phyloP scores from a whole-genome alignment of 2,888 invertebrate species.

The Ctena decussata region DNA sequence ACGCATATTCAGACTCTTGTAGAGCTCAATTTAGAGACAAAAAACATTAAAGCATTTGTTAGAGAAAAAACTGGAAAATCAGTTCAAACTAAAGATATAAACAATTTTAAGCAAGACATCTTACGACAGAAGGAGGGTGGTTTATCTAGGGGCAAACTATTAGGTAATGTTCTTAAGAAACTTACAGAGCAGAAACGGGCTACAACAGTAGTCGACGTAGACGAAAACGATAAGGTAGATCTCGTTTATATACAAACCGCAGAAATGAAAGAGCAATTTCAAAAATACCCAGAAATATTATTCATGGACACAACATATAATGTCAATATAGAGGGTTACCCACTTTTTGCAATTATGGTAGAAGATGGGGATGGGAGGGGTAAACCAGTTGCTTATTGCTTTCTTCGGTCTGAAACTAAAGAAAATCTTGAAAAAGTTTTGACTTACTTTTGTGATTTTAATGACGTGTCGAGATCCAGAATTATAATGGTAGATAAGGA shows the following conservation, averaged over 20 bases:
- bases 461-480: neutral
- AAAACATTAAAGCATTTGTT: conserved; percentile 4
- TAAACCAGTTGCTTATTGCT: conserved; percentile 11
- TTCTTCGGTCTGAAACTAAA: neutral
- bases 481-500: conserved; percentile 15
- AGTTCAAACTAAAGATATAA: neutral
- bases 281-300: neutral
- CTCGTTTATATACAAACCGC: conserved; percentile 1
- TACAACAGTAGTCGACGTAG: neutral
- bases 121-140: neutral
- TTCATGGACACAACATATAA: neutral
- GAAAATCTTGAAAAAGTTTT: conserved; percentile 4
- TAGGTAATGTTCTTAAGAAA: neutral
- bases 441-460: neutral
- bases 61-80: conserved; percentile 14
- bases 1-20: neutral
- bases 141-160: neutral
- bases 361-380: conserved; percentile 15
- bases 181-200: neutral
- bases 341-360: conserved; percentile 3
- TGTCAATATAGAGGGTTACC: conserved; percentile 13
- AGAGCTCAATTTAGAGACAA: neutral
- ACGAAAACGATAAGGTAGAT: too few species aligned
- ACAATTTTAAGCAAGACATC: neutral
- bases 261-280: conserved; percentile 8